Base-by-base conservation (phyloP, 2,113 vertebrate species). In the Dasypus novemcinctus region DNA sequence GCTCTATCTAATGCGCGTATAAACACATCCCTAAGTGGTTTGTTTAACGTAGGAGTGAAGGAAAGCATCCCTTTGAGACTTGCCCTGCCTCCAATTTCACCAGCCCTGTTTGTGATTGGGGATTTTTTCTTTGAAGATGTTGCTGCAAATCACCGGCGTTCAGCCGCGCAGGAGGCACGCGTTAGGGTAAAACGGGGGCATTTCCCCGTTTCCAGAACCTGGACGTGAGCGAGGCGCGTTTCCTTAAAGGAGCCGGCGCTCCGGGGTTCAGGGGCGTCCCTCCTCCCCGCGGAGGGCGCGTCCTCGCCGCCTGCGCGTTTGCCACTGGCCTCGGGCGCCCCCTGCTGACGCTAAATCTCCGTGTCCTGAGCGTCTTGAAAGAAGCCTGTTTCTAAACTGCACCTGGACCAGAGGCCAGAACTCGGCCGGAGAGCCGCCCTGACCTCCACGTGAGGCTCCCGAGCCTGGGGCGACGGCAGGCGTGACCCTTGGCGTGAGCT, bases 341-440 rank as follows among this genome's bases (percentile, higher is more conserved):
- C 36, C 90, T 76, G 9, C 33, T 23, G 23, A 27, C 29, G 27
- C 90, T 82, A 87, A 95, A 87, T 90, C 94, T 59, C 78, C 46
- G 49, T 85, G 86, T 83, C 63, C 4, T 0, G 25, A 90, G 86
- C 59, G 94, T 61, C 95, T 95, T 92, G 88, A 90, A 91, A 95
- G 94, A 93, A 95, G 69, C 85, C 82, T 82, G 31, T 95, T 88
- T 96, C 82, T 54, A 49, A 57, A 85, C 61, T 43, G 88, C 87
- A 95, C 91, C 85, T 94, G 95, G 84, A 63, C 29, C n/a, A n/a
- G n/a, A n/a, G n/a, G n/a, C n/a, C n/a, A n/a, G n/a, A n/a, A n/a
- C n/a, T n/a, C n/a, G n/a, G n/a, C n/a, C n/a, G n/a, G n/a, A n/a
- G n/a, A n/a, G n/a, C n/a, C n/a, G n/a, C 5, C 46, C 46, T 7